These are phyloP conservation scores for Caradrina kadenii DNA, from an alignment of 2,888 invertebrate genomes.

Conservation along the genomic window DNA sequence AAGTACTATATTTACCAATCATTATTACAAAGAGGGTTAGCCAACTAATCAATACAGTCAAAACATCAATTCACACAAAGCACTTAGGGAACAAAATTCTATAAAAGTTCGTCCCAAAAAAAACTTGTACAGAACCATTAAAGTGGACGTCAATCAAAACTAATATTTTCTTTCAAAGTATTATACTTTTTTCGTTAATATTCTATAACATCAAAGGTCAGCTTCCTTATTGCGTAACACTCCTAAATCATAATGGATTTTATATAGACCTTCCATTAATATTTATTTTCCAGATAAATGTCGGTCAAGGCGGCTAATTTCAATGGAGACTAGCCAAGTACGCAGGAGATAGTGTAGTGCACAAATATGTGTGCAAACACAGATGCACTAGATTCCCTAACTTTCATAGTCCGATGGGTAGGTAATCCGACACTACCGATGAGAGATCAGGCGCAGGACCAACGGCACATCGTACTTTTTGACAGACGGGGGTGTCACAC, in stretches of 20 bases:
- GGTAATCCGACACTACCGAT: no score
- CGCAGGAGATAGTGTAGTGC: no score
- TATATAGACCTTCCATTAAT: no score
- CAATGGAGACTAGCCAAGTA: no score
- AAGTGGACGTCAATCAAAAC: conserved; percentile 23
- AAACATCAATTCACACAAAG: not conserved
- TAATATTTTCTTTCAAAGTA: not conserved
- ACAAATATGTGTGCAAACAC: no score
- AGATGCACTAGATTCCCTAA: no score
- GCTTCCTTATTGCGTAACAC: not conserved
- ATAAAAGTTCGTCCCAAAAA: not conserved
- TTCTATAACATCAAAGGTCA: not conserved
- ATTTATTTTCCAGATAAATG: no score
- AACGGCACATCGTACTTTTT: no score
- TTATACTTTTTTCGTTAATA: conserved; percentile 2
- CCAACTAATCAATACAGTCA: not conserved
- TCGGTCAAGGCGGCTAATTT: no score
- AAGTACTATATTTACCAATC: not conserved
- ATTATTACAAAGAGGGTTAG: not conserved
- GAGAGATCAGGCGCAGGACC: no score
- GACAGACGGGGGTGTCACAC: no score
- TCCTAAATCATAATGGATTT: not conserved
- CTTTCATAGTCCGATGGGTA: no score
- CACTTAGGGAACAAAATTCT: not conserved
- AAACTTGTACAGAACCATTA: conserved; percentile 9